Percentiles rank a stretch among this genome's conserved stretches.
These are phyloP conservation scores for Piezodorus guildinii DNA, from an alignment of 1,140 invertebrate genomes.

Conservation along the genomic window DNA sequence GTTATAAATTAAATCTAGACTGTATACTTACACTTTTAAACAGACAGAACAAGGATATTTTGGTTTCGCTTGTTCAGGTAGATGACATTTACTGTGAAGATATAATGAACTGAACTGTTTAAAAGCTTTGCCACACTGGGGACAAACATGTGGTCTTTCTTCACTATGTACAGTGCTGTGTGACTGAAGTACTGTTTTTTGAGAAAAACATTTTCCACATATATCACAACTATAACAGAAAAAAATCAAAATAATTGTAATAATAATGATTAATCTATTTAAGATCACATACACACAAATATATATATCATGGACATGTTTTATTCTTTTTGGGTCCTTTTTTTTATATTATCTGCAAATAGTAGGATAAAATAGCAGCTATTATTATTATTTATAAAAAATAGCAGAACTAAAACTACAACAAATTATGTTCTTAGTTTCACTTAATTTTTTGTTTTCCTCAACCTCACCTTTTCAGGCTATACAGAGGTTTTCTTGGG, in stretches of 20 bases:
- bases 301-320: too few species aligned
- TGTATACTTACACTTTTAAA: conserved; percentile 31
- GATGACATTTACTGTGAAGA: conserved; percentile 30
- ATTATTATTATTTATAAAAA: too few species aligned
- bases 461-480: too few species aligned
- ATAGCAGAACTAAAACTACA: too few species aligned
- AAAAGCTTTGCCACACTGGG: conserved; percentile 32
- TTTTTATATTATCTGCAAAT: too few species aligned
- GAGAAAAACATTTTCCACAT: conserved; percentile 32
- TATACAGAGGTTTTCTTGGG: too few species aligned
- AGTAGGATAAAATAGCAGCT: too few species aligned
- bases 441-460: too few species aligned
- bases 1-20: neutral
- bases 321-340: too few species aligned
- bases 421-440: too few species aligned
- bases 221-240: conserved; percentile 30
- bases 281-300: too few species aligned
- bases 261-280: too few species aligned
- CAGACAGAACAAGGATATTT: conserved; percentile 37
- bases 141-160: conserved; percentile 31
- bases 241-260: conserved; percentile 2
- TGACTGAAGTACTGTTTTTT: conserved; percentile 29
- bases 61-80: conserved; percentile 30
- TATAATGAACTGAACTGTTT: conserved; percentile 30
- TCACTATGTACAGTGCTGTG: conserved; percentile 30